These are phyloP conservation scores for Cheilosia grossa DNA, from an alignment of 2,888 invertebrate genomes.

Conservation along the genomic window DNA sequence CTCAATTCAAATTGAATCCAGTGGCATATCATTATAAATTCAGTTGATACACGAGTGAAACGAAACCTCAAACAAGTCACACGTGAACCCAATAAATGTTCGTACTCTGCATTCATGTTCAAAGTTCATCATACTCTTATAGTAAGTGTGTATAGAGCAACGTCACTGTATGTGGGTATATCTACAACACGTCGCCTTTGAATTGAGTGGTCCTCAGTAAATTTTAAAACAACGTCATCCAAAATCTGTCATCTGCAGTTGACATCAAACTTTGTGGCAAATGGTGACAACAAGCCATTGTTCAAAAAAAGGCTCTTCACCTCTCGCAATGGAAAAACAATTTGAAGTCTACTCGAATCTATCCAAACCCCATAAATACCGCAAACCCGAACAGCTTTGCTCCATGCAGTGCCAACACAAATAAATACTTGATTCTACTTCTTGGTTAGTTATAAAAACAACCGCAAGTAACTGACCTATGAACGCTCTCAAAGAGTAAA, in stretches of 20 bases:
- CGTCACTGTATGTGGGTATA: background rate
- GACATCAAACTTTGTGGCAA: constrained; percentile 10
- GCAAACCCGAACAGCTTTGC: constrained; percentile 14
- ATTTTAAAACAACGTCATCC: constrained; percentile 40
- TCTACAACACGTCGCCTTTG: background rate
- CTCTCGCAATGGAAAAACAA: background rate
- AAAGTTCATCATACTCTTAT: constrained; percentile 15
- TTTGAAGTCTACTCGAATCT: background rate
- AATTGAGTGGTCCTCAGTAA: constrained; percentile 34
- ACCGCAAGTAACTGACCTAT: constrained; percentile 51
- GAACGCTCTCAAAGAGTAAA: constrained; percentile 31
- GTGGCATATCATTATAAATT: no score
- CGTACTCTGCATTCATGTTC: background rate
- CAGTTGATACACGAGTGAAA: background rate
- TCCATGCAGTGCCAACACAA: background rate
- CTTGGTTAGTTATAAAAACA: constrained; percentile 39
- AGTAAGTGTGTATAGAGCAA: background rate
- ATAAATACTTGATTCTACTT: constrained; percentile 5
- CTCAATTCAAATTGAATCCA: no score
- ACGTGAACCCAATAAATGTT: background rate
- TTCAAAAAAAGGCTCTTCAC: constrained; percentile 2
- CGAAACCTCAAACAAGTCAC: background rate
- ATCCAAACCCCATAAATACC: constrained; percentile 30
- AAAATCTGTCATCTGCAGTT: constrained; percentile 35
- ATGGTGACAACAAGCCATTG: background rate